Evolutionary conservation across 2,888 invertebrate genomes (phyloP).

Genomic region (Tiliacea aurago): DNA sequence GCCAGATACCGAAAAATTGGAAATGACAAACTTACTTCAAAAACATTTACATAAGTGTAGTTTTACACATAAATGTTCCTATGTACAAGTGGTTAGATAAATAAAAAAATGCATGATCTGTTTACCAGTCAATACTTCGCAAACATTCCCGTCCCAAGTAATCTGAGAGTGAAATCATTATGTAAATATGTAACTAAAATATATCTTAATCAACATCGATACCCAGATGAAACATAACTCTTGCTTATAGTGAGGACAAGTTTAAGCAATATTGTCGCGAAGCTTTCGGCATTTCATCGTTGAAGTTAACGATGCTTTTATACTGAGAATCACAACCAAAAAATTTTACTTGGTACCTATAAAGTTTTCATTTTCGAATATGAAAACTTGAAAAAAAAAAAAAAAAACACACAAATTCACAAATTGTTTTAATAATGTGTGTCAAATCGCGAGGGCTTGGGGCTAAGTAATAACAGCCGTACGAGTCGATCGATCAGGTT

Average conservation of each 20-base stretch:
- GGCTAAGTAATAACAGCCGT: too few relatives aligned
- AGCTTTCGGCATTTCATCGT: slow-evolving; percentile 21
- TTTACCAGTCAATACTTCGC: neutral
- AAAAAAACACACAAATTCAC: too few relatives aligned
- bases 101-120: neutral
- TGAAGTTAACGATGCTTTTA: slow-evolving; percentile 25
- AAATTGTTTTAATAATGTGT: slow-evolving; percentile 1
- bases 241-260: slow-evolving; percentile 6
- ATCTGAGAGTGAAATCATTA: slow-evolving; percentile 3
- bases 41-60: neutral
- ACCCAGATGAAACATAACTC: neutral
- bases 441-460: too few relatives aligned
- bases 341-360: neutral
- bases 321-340: neutral
- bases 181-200: slow-evolving; percentile 1
- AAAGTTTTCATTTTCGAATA: neutral
- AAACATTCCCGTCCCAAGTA: neutral
- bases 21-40: neutral
- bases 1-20: neutral
- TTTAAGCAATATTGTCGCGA: slow-evolving; percentile 17
- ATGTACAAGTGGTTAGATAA: neutral
- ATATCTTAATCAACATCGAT: neutral
- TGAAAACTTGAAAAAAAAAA: too few relatives aligned
- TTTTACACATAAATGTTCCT: too few relatives aligned
- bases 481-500: too few relatives aligned